Evolutionary conservation across 2,888 invertebrate genomes (phyloP), one percentile per base, ranked within the genome.

Genomic region (Drosophila neonasuta): DNA sequence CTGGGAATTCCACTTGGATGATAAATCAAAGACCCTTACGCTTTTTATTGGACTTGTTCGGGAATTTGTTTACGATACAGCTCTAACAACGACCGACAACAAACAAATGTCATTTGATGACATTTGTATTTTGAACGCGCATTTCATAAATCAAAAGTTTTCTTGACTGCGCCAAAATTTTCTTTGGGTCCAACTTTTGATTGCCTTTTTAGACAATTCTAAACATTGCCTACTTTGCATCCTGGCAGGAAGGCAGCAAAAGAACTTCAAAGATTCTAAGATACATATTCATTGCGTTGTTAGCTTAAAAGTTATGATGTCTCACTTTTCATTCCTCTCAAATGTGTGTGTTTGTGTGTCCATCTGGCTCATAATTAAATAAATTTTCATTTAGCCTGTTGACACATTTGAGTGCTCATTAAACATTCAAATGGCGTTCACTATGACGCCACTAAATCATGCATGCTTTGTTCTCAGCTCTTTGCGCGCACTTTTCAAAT

Each of bases 371-470:
- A 76, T 85, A 81, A 81, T 81, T 81, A 81, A 85, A 81, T 80
- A 78, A 80, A 80, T 81, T 81, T 72, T 70, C 74, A 81, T 80
- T 80, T 76, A 76, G 85, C 74, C 71, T 80, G 80, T 85, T 81
- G 85, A 81, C 81, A 81, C 85, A 76, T 82, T 76, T 82, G 85
- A 82, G 80, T 82, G 85, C 85, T 80, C 85, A 85, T 85, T 82
- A 85, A 81, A 85, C 80, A 79, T 80, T 76, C 65, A 82, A 81
- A 85, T 79, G 58, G 62, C 76, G 64, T 56, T 55, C 54, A 58
- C 76, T 69, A 54, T 2, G 68, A 29, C 67, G 67, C 58, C 17
- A 49, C 75, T 84, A 84, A 81, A 81, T 81, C 84, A 81, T 77
- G 52, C 39, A 58, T 62, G 74, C 63, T 76, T 82, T 81, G 78